Percentiles rank a stretch among this genome's conserved stretches.
phyloP scores from a whole-genome alignment of 2,888 invertebrate species.

The Xestia rhomboidea region DNA sequence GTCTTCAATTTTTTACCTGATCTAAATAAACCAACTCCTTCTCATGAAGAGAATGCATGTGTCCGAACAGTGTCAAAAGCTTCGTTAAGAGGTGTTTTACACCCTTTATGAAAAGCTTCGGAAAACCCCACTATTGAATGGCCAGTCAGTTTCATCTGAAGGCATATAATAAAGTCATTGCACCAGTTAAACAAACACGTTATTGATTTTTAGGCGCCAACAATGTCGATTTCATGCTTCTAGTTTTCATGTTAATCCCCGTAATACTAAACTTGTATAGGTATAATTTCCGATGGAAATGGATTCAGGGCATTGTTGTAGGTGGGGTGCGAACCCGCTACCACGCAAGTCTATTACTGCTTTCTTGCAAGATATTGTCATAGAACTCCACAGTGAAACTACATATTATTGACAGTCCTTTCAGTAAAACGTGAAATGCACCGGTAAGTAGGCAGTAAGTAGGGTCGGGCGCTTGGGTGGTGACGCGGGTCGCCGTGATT shows the following conservation, averaged over 20 bases:
- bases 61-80: neutral
- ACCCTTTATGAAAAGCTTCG: too few species aligned
- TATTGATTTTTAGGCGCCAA: constrained; percentile 4
- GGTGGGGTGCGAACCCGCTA: neutral
- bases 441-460: constrained; percentile 53
- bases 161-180: constrained; percentile 1
- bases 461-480: constrained; percentile 38
- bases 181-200: constrained; percentile 21
- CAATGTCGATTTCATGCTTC: constrained; percentile 9
- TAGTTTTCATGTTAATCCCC: neutral
- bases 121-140: neutral
- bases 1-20: too few species aligned
- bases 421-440: constrained; percentile 49
- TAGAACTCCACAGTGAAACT: constrained; percentile 11
- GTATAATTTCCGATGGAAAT: neutral
- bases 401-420: constrained; percentile 42
- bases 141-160: neutral
- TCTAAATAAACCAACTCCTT: neutral
- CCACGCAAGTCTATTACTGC: neutral
- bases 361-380: constrained; percentile 10
- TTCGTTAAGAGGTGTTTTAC: too few species aligned
- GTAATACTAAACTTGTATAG: neutral
- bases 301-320: neutral
- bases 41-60: neutral
- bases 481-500: constrained; percentile 65